Evolutionary conservation across 2,888 invertebrate genomes (phyloP), one percentile per base, ranked within the genome.

Genomic region (Mimas tiliae): DNA sequence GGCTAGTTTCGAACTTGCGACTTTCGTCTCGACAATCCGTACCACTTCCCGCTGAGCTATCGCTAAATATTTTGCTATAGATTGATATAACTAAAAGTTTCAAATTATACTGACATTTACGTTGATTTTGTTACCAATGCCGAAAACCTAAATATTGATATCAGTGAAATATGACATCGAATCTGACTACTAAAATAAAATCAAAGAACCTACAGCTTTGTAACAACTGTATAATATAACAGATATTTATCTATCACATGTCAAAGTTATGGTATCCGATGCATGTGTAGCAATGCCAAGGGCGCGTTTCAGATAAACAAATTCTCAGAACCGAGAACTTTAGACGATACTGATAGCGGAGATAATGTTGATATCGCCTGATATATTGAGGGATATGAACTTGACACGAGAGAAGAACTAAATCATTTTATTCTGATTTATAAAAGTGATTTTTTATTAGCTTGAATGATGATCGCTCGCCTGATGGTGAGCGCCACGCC

Each of bases 261-360:
- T 58, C 8, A 11, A 38, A 12, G 42, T 38, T 8, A 19, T 6
- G 52, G 33, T 52, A 38, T n/a, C 21, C 64, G 42, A 11, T 48
- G 47, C 63, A 66, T 63, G 63, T 53, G 63, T 33, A 42, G 53
- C 63, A 66, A 66, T 53, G 66, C 52, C 66, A 66, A 66, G 66
- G 47, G 62, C 52, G 52, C 6, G 16, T 34, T 53, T 52, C 62
- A 62, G 63, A 66, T 66, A 63, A 52, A 51, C 52, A 45, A 21
- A 45, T 63, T 63, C 66, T 53, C 45, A 62, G 66, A 62, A 67
- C 7, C 21, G 42, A 38, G 58, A 34, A 12, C 58, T 34, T 19
- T 42, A 33, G n/a, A 65, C 42, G 45, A 33, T 42, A 14, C 58
- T 65, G 19, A 34, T 58, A 58, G 19, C 6, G 16, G 8, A 58